Conservation (phyloP, 2,797 vertebrate genomes). For the Semaprochilodus insignis region DNA sequence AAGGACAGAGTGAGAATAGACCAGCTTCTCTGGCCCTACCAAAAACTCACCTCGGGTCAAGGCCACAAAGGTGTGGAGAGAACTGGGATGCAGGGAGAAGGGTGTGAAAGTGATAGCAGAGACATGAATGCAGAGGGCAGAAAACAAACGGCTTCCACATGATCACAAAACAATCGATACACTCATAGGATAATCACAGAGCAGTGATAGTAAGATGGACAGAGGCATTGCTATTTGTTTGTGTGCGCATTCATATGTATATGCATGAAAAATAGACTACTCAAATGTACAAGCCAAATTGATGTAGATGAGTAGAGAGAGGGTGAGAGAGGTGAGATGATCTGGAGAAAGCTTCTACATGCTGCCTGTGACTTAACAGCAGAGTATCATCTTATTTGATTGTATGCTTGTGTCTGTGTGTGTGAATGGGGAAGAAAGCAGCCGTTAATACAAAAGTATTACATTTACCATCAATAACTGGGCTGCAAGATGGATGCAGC, state of each 20-base stretch:
- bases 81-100: constrained; percentile 33
- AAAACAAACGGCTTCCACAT: constrained; percentile 49
- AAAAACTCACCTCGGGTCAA: constrained; percentile 16
- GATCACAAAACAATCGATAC: constrained; percentile 55
- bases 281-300: constrained; percentile 40
- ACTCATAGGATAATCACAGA: constrained; percentile 51
- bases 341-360: constrained; percentile 9
- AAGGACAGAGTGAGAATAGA: constrained; percentile 25
- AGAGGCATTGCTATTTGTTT: constrained; percentile 22
- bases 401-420: constrained; percentile 36
- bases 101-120: constrained; percentile 57
- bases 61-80: constrained; percentile 38
- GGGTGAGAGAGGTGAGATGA: constrained; percentile 12
- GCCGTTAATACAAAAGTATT: constrained; percentile 59
- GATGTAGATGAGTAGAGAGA: constrained; percentile 17
- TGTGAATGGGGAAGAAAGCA: constrained; percentile 35
- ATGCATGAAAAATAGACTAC: constrained; percentile 36
- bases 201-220: constrained; percentile 32
- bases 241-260: constrained; percentile 4
- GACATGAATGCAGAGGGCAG: constrained; percentile 51
- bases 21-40: constrained; percentile 27
- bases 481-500: constrained; percentile 56
- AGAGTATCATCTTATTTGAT: constrained; percentile 26
- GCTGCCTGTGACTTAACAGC: constrained; percentile 14
- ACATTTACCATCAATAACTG: constrained; percentile 62